Evolutionary conservation across 2,888 invertebrate genomes (phyloP), one percentile per base, ranked within the genome.

Genomic region (Poecilobothrus nobilitatus): DNA sequence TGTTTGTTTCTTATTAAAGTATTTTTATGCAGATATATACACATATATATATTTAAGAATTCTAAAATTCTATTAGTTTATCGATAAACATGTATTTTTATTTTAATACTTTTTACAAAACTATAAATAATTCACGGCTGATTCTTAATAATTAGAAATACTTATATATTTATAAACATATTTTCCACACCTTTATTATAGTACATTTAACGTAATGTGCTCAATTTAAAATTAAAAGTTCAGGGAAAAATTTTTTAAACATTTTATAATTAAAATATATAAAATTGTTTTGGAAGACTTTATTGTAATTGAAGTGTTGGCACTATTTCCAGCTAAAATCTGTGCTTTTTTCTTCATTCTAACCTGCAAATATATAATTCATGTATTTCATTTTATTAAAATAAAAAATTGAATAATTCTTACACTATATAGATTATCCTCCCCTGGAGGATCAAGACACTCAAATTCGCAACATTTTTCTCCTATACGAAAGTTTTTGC

Each of bases 391-490:
- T 34, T 33, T 41, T 66, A 34, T 15, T 4, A 66, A 21, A 8
- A 53, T 34, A 37, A 10, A 65, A 68, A 66, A 61, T n/a, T 27
- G 64, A 20, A 61, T 66, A 63, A 8, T 12, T 33, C 22, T 71
- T 73, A 71, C 70, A 81, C 81, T 78, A 80, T 87, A 87, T 66
- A 84, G 79, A 69, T 81, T 84, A 78, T 88, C 87, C 75, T 89
- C 87, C 0, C 89, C 89, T 0, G 89, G 89, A 0, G 89, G 88
- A 81, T 94, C 92, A 74, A 93, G 84, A 81, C 95, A 95, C 78
- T 90, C 89, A 82, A 94, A 95, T 78, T 94, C 91, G 79, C 95
- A 95, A 83, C 95, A 95, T 70, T 91, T 85, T 78, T 89, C 89
- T 67, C 92, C 92, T 67, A 91, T 90, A 67, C 91, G 87, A 81